Conservation (phyloP, 1,140 invertebrate genomes). For the Drosophila pachea region DNA sequence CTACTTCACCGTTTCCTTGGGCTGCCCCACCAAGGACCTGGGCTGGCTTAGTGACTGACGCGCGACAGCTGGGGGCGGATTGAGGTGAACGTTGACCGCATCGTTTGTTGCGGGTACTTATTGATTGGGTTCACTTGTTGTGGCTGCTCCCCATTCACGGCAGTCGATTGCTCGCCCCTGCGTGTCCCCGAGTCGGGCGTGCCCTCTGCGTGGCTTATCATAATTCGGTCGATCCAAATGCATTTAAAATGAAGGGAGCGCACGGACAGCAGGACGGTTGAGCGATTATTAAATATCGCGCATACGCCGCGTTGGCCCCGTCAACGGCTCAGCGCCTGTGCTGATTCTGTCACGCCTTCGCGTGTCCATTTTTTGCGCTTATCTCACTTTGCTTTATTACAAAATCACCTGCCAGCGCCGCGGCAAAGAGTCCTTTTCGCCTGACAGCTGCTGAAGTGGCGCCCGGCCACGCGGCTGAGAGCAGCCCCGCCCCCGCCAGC, state of each 20-base stretch:
- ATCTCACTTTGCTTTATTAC: constrained; percentile 42
- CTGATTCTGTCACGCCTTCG: constrained; percentile 15
- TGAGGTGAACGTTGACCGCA: constrained; percentile 46
- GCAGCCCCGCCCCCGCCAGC: background rate
- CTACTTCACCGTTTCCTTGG: background rate
- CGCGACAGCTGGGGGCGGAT: constrained; percentile 9
- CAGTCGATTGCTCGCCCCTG: background rate
- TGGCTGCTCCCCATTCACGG: background rate
- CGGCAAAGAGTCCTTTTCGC: constrained; percentile 13
- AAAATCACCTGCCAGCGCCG: constrained; percentile 29
- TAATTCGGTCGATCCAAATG: constrained; percentile 22
- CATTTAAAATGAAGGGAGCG: constrained; percentile 25
- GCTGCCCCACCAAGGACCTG: background rate
- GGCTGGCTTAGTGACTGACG: background rate
- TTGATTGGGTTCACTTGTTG: constrained; percentile 16
- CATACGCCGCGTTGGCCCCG: constrained; percentile 34
- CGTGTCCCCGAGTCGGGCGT: background rate
- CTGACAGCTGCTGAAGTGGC: constrained; percentile 21
- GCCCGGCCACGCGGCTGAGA: constrained; percentile 10
- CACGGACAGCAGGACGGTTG: background rate
- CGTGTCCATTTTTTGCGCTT: constrained; percentile 1
- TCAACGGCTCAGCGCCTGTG: constrained; percentile 4
- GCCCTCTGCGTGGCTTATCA: constrained; percentile 5
- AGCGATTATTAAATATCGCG: constrained; percentile 46
- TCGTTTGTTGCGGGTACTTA: background rate